phyloP scores from a whole-genome alignment of 2,797 vertebrate species.

The Hylomyscus alleni region DNA sequence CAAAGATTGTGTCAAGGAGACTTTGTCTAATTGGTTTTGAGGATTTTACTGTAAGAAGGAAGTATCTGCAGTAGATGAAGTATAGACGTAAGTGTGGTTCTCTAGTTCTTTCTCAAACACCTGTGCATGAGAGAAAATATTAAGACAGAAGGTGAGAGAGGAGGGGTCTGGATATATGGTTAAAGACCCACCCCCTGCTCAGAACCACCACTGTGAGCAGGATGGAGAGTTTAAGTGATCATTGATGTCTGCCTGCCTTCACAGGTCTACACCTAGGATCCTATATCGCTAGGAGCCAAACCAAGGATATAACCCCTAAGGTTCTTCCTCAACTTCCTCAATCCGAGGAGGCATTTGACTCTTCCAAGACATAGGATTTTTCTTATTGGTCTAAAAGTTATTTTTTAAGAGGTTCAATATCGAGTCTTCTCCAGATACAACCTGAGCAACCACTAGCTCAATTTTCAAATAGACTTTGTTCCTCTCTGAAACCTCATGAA shows the following conservation, averaged over 20 bases:
- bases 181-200: not conserved
- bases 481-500: not conserved
- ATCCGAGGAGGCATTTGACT: no score
- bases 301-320: not conserved
- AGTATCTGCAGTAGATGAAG: not conserved
- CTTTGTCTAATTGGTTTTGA: not conserved
- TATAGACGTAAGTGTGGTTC: not conserved
- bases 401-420: not conserved
- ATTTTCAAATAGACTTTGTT: not conserved
- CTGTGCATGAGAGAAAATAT: not conserved
- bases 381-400: not conserved
- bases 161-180: not conserved
- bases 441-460: not conserved
- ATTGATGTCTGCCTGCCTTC: not conserved
- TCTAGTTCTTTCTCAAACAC: not conserved
- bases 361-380: no score
- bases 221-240: not conserved
- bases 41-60: not conserved
- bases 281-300: not conserved
- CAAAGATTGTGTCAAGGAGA: not conserved
- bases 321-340: not conserved
- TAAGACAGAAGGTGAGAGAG: not conserved
- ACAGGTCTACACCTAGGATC: not conserved
- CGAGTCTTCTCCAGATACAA: not conserved
- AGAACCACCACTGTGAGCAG: not conserved